Evolutionary conservation across 2,888 invertebrate species (phyloP), one percentile per base, ranked within the genome.

Genomic region (Cremastinae sp.): DNA sequence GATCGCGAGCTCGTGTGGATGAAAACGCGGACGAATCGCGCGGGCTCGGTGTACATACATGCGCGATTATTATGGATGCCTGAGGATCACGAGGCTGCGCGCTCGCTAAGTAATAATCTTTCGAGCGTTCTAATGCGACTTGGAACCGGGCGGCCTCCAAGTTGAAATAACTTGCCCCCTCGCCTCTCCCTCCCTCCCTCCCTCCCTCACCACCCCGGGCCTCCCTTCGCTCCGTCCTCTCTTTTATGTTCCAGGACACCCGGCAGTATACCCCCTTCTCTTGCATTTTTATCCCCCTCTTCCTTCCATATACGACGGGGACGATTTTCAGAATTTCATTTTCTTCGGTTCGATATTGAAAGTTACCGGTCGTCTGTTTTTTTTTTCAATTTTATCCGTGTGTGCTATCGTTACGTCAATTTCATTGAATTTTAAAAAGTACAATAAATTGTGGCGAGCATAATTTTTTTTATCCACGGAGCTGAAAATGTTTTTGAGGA

Each of bases 71-170:
- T 86, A 87, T 82, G 88, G 86, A 87, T 86, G 85, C 85, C 86
- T 80, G 86, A 84, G 87, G 84, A 87, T 87, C 86, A 82, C 85
- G 86, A 85, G 83, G 84, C 82, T 82, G 80, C 61, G 82, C 75
- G 83, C 79, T 75, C 70, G 75, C 83, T 85, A 84, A 87, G 87
- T 88, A 88, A 88, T 88, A 87, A 88, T 87, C 87, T 86, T 87
- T 85, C 28, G 86, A 87, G 87, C 86, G 87, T 84, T 86, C 86
- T 87, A 86, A 87, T 86, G 86, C 86, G 83, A 86, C 83, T 86
- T 86, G 86, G 85, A 87, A 87, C 86, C 86, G 87, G 87, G 83
- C 85, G 87, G 86, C 87, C 87, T 87, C 87, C 85, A 86, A 84
- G 84, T 83, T 86, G 84, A 86, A 86, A 83, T 82, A 81, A 81